phyloP scores from a whole-genome alignment of 2,113 vertebrate genomes.

The Periophthalmus modestus region DNA sequence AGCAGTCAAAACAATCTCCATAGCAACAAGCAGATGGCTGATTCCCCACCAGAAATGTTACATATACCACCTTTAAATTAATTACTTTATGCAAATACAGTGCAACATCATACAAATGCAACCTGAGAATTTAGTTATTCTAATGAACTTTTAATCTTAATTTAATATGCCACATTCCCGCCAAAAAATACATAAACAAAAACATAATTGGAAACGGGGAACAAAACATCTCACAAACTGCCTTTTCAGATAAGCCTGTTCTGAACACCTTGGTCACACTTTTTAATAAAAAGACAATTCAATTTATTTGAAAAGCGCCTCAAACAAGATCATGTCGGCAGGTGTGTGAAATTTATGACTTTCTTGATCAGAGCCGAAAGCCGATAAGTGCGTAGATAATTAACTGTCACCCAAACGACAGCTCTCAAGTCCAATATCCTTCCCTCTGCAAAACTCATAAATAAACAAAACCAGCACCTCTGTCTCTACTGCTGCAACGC shows the following conservation, averaged over 20 bases:
- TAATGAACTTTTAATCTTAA: too few species aligned
- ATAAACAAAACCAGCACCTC: conserved; percentile 15
- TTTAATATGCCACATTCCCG: too few species aligned
- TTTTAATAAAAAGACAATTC: conserved; percentile 46
- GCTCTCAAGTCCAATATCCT: conserved; percentile 26
- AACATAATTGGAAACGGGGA: neutral
- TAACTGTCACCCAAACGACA: conserved; percentile 37
- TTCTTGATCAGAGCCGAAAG: conserved; percentile 31
- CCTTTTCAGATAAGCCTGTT: neutral
- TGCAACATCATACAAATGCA: too few species aligned
- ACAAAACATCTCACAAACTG: neutral
- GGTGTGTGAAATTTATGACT: conserved; percentile 43
- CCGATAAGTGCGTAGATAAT: conserved; percentile 37
- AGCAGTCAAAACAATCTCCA: too few species aligned
- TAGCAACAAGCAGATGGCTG: too few species aligned
- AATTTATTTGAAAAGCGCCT: conserved; percentile 22
- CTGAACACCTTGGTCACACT: conserved; percentile 45
- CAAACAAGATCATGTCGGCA: conserved; percentile 34
- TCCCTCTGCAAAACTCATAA: conserved; percentile 17
- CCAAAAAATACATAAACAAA: neutral
- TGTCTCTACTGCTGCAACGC: conserved; percentile 20
- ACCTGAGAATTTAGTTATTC: too few species aligned
- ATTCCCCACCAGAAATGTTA: too few species aligned
- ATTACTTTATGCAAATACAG: too few species aligned
- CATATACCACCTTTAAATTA: too few species aligned